Percentiles rank a stretch among this genome's conserved stretches.
Evolutionary conservation across 2,888 invertebrate species (phyloP).

Genomic region (Allolobophora icterica): DNA sequence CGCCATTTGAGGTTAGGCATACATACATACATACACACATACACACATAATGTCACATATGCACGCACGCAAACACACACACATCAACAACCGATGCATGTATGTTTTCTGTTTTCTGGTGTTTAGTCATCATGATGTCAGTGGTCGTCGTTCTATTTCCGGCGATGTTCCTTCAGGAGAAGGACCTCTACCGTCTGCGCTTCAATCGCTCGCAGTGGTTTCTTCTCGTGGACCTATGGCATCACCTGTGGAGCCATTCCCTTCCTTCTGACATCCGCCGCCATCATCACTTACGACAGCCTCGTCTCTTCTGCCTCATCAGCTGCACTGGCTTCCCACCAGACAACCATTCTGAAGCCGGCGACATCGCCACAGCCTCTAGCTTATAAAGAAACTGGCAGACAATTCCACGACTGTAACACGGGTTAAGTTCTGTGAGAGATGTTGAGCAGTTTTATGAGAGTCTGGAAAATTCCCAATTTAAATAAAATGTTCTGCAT

Average conservation of each 20-base stretch:
- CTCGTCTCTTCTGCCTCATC: background rate
- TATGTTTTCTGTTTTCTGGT: background rate
- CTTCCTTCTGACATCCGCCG: background rate
- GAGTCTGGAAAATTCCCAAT: background rate
- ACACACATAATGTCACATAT: too few relatives aligned
- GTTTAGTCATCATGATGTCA: background rate
- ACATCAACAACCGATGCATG: too few relatives aligned
- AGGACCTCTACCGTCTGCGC: constrained; percentile 5
- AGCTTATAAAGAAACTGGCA: background rate
- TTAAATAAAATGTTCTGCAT: background rate
- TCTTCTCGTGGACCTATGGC: constrained; percentile 22
- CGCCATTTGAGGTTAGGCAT: too few relatives aligned
- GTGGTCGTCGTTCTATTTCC: constrained; percentile 10
- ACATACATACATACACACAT: too few relatives aligned
- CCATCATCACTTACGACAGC: background rate
- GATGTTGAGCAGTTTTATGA: background rate
- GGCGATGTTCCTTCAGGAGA: constrained; percentile 21
- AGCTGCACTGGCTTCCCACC: background rate
- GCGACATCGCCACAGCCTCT: background rate
- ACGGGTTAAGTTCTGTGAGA: background rate
- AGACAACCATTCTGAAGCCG: background rate
- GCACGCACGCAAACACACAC: too few relatives aligned
- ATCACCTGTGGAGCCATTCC: constrained; percentile 6
- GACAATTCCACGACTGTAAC: background rate
- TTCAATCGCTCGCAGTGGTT: background rate